Base-by-base conservation (phyloP, 1,140 invertebrate species). In the Trichoplusia ni region DNA sequence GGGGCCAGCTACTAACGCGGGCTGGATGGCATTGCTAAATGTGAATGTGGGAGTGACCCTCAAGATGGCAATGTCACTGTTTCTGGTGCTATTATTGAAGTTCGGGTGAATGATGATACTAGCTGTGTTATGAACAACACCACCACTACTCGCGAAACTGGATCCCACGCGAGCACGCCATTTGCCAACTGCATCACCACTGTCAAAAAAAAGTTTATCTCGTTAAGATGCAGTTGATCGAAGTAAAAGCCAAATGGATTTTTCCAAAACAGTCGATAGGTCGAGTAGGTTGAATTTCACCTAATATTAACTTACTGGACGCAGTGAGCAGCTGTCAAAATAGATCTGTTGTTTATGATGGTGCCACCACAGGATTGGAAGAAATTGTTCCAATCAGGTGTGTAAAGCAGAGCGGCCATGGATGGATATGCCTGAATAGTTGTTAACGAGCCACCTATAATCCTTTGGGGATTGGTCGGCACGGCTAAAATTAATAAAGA, bases 251-350 rank as follows among this genome's bases (percentile, higher is more conserved):
- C n/a, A n/a, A n/a, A n/a, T n/a, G n/a, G n/a, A n/a, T n/a, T n/a
- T n/a, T n/a, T n/a, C n/a, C n/a, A n/a, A n/a, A n/a, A n/a, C n/a
- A n/a, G n/a, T n/a, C n/a, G n/a, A n/a, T n/a, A n/a, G n/a, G n/a
- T n/a, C n/a, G n/a, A n/a, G n/a, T n/a, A n/a, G n/a, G n/a, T n/a
- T n/a, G n/a, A n/a, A n/a, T n/a, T 46, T 21, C 40, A 2, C 9
- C 9, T 6, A 46, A 21, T 23, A 21, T 23, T 4, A 21, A 82
- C 79, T 71, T 71, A 81, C 81, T 29, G 21, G 21, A 73, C 63
- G 33, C 81, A 83, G 18, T 81, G 76, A 11, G 75, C 80, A 11
- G 75, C 77, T 4, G 80, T 75, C 7, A 86, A 60, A 16, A 86
- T 56, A 19, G 79, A 40, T 51, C 71, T 70, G 2, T 44, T 71